Evolutionary conservation across 37 sponge, comb jelly and placozoan species (phyloP), one percentile per base, ranked within the genome.

Genomic region (Mnemiopsis leidyi): DNA sequence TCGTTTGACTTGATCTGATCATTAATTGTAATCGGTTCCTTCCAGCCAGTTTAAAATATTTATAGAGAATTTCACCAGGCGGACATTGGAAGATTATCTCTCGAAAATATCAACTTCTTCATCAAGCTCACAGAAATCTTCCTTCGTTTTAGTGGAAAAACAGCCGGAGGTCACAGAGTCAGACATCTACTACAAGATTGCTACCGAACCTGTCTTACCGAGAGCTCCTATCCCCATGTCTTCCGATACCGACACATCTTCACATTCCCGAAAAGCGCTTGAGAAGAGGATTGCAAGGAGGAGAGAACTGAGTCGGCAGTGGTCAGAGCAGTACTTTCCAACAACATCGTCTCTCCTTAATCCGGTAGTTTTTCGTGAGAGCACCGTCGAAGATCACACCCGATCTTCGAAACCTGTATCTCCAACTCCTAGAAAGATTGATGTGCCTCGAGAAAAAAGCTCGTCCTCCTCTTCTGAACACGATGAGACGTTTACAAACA

Each of bases 301-400:
- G 7, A 71, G 30, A 25, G 75, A 71, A 18, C 75, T 71, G 30
- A 18, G 20, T 25, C 5, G 75, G 20, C 75, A 71, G 75, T 71
- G 75, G 75, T 71, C 75, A 25, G 75, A 71, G 75, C 7, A 25
- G 75, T 71, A 23, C n/a, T 23, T 23, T 23, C n/a, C 75, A 18
- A 25, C 7, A 3, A 28, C 7, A 3, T n/a, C 75, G 5, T 28
- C 75, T 18, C n/a, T 29, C 5, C 75, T 28, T 5, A 25, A 13
- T 71, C 75, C 75, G 5, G 30, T 71, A 5, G 20, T 71, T 7
- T 71, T 29, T 25, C 25, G 30, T 29, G 75, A 71, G n/a, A 71
- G 75, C n/a, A 71, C 75, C 20, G 75, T 71, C 20, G 30, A 2
- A n/a, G 75, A 71, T n/a, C 75, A 71, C 75, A 71, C 75, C 75